Conservation (phyloP, 2,797 vertebrate genomes). For the Leptatherina wallacei region DNA sequence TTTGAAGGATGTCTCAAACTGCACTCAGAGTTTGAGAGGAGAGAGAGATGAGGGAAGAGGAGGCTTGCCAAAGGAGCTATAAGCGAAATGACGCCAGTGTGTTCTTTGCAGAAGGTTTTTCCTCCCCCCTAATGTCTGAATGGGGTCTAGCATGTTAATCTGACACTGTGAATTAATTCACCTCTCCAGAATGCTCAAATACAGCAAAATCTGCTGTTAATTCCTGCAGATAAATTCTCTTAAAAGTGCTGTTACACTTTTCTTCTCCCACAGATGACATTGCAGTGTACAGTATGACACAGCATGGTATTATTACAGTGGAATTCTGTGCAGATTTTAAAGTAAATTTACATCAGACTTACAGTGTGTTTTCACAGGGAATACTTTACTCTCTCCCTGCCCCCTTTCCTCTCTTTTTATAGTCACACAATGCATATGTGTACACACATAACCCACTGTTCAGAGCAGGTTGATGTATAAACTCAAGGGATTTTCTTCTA, state of each 20-base stretch:
- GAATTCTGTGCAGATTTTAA: neutral
- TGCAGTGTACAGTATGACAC: neutral
- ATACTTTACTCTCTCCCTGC: neutral
- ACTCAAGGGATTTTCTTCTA: constrained; percentile 59
- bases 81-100: neutral
- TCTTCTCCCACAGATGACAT: neutral
- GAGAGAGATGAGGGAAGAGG: neutral
- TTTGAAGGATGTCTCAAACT: neutral
- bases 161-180: neutral
- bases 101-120: neutral
- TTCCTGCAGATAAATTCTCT: neutral
- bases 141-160: neutral
- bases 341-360: neutral
- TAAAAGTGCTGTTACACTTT: neutral
- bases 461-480: constrained; percentile 39
- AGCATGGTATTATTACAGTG: neutral
- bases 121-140: neutral
- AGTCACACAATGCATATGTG: constrained; percentile 1
- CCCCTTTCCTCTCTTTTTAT: neutral
- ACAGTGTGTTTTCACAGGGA: neutral
- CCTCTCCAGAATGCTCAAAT: neutral
- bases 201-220: neutral
- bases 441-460: constrained; percentile 37
- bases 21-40: neutral
- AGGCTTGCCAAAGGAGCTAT: neutral